These are phyloP conservation scores for Macrotus californicus DNA, from an alignment of 2,113 vertebrate genomes.

Conservation along the genomic window DNA sequence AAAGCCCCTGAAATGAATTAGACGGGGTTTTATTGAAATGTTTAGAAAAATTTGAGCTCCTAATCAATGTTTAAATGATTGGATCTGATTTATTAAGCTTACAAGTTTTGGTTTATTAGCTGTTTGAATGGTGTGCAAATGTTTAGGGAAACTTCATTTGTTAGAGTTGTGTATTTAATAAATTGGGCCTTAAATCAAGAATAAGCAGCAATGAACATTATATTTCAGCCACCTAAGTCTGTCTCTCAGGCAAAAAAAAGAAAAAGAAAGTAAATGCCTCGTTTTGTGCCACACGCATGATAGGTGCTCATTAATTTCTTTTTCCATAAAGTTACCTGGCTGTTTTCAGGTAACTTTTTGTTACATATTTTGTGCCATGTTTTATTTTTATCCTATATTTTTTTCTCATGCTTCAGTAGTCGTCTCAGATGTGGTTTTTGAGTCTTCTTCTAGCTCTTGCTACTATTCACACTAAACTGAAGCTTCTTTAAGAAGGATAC, in stretches of 20 bases:
- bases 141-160: slow-evolving; percentile 7
- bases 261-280: background rate
- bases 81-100: slow-evolving; percentile 27
- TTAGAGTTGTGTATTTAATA: slow-evolving; percentile 34
- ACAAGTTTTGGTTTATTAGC: slow-evolving; percentile 39
- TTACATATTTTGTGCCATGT: background rate
- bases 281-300: background rate
- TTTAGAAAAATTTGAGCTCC: slow-evolving; percentile 39
- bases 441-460: background rate
- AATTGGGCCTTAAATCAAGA: slow-evolving; percentile 30
- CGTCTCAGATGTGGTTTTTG: background rate
- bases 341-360: background rate
- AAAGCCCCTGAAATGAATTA: background rate
- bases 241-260: background rate
- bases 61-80: slow-evolving; percentile 42
- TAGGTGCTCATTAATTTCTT: background rate
- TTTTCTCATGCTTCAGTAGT: background rate
- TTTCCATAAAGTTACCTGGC: background rate
- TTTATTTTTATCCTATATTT: background rate
- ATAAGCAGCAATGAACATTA: background rate
- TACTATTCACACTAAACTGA: background rate
- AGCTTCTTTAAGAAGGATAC: background rate
- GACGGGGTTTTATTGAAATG: slow-evolving; percentile 20
- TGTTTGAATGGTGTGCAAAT: slow-evolving; percentile 41
- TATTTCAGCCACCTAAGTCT: background rate